Base-by-base conservation (phyloP, 2,113 vertebrate genomes). In the Rhegmatorhina hoffmannsi region DNA sequence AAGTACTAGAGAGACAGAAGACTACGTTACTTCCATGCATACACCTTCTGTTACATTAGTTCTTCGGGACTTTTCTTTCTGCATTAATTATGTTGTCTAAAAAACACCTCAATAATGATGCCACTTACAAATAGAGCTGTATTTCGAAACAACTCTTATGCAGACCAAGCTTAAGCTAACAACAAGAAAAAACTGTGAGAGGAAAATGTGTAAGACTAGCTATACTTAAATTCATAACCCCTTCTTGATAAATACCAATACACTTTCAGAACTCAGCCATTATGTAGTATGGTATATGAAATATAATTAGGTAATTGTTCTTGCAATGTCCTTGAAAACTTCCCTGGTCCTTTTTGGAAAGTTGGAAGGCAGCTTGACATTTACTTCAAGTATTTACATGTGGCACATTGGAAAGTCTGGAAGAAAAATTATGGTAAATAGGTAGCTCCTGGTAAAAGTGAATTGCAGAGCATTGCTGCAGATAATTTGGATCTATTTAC, bases 321-420 rank as follows among this genome's bases (percentile, higher is more conserved):
- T 89, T 74, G 36, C 34, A 79, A 80, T 38, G 60, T 63, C 55
- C 53, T 85, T 92, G 26, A 82, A 87, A 77, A 76, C 7, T 92
- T 93, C 53, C 40, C 23, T 72, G 17, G 4, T 73, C 49, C 60
- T 53, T 92, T 90, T 68, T 86, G 84, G n/a, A 68, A 95, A 90
- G 26, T 6, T 90, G 52, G 64, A 94, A 25, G 55, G 49, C 33
- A 91, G 24, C 20, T 84, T 64, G n/a, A 47, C 52, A 80, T 90
- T 91, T 89, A 47, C 26, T 78, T 92, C 38, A 93, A 82, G 43
- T 87, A 91, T 93, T 95, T 95, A 84, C 36, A 87, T 90, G 53
- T 79, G 66, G 34, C 43, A 75, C 46, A 17, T 81, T 63, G 43
- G 56, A 95, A 93, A 84, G 62, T 53, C 46, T 84, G 69, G 59